Evolutionary conservation across 1,140 invertebrate genomes (phyloP), one percentile per base, ranked within the genome.

Genomic region (Melitaea cinxia): DNA sequence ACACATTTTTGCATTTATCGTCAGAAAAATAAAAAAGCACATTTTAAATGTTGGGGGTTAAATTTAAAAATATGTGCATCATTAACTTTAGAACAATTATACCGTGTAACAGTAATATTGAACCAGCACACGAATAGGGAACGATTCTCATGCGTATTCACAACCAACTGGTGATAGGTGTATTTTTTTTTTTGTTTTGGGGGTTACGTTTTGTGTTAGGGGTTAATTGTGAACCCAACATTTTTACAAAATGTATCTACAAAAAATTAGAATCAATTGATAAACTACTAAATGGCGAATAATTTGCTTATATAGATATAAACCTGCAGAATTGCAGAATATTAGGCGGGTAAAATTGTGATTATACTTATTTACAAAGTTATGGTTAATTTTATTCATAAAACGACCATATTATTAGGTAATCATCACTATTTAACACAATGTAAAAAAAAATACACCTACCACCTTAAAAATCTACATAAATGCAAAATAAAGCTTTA

Each of bases 401-500:
- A n/a, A n/a, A n/a, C n/a, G n/a, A n/a, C n/a, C n/a, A n/a, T n/a
- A n/a, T n/a, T n/a, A n/a, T n/a, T n/a, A n/a, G n/a, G n/a, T n/a
- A n/a, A n/a, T n/a, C n/a, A n/a, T n/a, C n/a, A n/a, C n/a, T n/a
- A n/a, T n/a, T n/a, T n/a, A n/a, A n/a, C n/a, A n/a, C n/a, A n/a
- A n/a, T n/a, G n/a, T n/a, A 19, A 45, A 17, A 45, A 45, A 45
- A 19, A 45, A 21, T 2, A 0, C 39, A 45, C 17, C 1, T 19
- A 19, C 19, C 39, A 9, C 28, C 54, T 10, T 49, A 42, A 53
- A 37, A 23, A 62, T 45, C 26, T 61, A 30, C 26, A 30, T 65
- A 65, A 69, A 65, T 65, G 58, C 58, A 58, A 53, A 59, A 55
- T 39, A 55, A 56, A 24, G 28, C 28, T 26, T 37, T 10, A n/a